Conservation (phyloP, 1,140 invertebrate species). For the Atta colombica region DNA sequence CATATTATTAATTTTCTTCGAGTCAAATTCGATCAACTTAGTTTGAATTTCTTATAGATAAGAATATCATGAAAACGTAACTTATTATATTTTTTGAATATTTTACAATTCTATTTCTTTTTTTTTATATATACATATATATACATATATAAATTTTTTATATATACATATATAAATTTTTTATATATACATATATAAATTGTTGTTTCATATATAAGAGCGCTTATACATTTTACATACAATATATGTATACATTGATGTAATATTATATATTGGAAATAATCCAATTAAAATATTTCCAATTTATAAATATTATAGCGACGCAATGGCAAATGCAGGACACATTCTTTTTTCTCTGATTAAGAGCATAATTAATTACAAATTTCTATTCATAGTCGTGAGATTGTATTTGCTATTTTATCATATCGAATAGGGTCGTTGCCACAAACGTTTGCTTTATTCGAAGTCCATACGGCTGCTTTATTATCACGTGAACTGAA, state of each 20-base stretch:
- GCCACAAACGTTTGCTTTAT: neutral
- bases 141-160: neutral
- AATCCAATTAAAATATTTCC: neutral
- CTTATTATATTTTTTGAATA: neutral
- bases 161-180: neutral
- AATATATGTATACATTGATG: neutral
- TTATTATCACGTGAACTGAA: conserved; percentile 8
- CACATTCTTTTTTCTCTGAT: neutral
- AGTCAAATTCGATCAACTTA: neutral
- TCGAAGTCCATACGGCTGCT: conserved; percentile 15
- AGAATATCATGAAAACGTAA: neutral
- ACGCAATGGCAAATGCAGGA: neutral
- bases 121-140: no score
- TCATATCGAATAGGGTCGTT: conserved; percentile 10
- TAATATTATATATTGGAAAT: neutral
- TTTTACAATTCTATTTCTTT: neutral
- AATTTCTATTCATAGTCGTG: neutral
- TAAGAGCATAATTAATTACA: conserved; percentile 6
- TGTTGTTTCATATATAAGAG: neutral
- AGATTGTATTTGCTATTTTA: neutral
- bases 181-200: neutral
- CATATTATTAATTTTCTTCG: neutral
- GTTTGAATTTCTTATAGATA: neutral
- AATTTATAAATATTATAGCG: neutral
- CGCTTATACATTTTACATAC: neutral